Base-by-base conservation (phyloP, 2,888 invertebrate genomes). In the Tetanocera ferruginea region DNA sequence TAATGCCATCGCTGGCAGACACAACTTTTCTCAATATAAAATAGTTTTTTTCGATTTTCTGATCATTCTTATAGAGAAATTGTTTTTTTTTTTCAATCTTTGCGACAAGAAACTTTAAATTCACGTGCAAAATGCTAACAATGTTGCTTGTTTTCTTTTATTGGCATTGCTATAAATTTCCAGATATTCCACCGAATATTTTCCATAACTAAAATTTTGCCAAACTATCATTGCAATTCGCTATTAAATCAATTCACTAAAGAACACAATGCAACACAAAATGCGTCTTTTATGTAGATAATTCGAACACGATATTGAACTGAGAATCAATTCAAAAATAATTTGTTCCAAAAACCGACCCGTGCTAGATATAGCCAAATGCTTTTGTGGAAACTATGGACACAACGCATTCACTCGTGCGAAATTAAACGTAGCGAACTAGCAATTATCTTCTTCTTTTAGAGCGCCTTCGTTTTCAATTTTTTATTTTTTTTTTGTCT, bases 1-100 rank as follows among this genome's bases (percentile, higher is more conserved):
- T 90, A 95, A 91, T 91, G 94, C 94, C 95, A 95, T 95, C 90
- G 80, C 66, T 74, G 25, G 64, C 34, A 51, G 25, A 31, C 51
- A 66, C 31, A 74, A 31, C 52, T 66, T 17, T 43, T 43, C 51
- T 49, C 74, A 64, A 74, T 31, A 66, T 73, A 28, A 2, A 55
- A 11, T 11, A 70, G 51, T 72, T 57, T 19, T 51, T 55, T 17
- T 51, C n/a, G 28, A n/a, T 8, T 6, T 72, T 57, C 37, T 43
- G 23, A 14, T 31, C 55, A 17, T 71, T 71, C 34, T 55, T 5
- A n/a, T 31, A 14, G 31, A 25, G 52, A 14, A 49, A 51, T 6
- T 55, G n/a, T 49, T 49, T 19, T 17, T 37, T 43, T 67, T 19
- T 49, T 14, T 4, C 23, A 19, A 19, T 55, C 19, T 9, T 55